phyloP scores from a whole-genome alignment of 1,140 invertebrate genomes.

The Dinoponera quadriceps region DNA sequence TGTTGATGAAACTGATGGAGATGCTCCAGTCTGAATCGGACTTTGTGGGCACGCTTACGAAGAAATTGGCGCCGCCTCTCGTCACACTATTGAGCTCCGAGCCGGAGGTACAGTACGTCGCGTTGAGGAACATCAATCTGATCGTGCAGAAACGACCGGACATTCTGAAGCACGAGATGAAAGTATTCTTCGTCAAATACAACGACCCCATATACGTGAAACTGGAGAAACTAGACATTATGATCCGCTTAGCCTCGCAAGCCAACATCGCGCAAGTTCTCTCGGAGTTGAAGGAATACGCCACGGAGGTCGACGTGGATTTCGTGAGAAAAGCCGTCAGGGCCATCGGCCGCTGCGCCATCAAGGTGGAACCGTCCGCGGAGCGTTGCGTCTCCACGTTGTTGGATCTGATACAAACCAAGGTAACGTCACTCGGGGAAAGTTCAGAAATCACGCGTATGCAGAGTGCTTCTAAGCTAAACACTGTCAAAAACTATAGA shows the following conservation, averaged over 20 bases:
- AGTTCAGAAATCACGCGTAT: neutral
- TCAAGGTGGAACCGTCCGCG: slow-evolving; percentile 99
- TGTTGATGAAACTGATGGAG: slow-evolving; percentile 99
- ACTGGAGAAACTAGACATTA: slow-evolving; percentile 99
- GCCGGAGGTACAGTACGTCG: slow-evolving; percentile 99
- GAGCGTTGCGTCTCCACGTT: slow-evolving; percentile 99
- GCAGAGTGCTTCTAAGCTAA: neutral
- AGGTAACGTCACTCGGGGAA: slow-evolving; percentile 86
- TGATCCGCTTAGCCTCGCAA: slow-evolving; percentile 99
- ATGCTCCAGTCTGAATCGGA: slow-evolving; percentile 97
- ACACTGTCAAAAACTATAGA: too few relatives aligned
- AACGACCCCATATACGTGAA: slow-evolving; percentile 99
- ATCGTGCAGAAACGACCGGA: slow-evolving; percentile 99
- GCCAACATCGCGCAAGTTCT: slow-evolving; percentile 99
- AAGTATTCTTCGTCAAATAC: slow-evolving; percentile 99
- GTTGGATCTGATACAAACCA: slow-evolving; percentile 99
- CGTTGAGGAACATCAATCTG: slow-evolving; percentile 98
- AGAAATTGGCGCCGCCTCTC: slow-evolving; percentile 99
- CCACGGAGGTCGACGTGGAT: slow-evolving; percentile 99
- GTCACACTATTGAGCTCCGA: slow-evolving; percentile 99
- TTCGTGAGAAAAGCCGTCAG: slow-evolving; percentile 99
- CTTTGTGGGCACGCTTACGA: slow-evolving; percentile 96
- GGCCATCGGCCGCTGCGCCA: slow-evolving; percentile 99
- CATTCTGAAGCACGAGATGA: slow-evolving; percentile 99
- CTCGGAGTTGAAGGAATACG: slow-evolving; percentile 99